These are phyloP conservation scores for Gymnarchus niloticus DNA, from an alignment of 2,113 vertebrate species.

Conservation along the genomic window DNA sequence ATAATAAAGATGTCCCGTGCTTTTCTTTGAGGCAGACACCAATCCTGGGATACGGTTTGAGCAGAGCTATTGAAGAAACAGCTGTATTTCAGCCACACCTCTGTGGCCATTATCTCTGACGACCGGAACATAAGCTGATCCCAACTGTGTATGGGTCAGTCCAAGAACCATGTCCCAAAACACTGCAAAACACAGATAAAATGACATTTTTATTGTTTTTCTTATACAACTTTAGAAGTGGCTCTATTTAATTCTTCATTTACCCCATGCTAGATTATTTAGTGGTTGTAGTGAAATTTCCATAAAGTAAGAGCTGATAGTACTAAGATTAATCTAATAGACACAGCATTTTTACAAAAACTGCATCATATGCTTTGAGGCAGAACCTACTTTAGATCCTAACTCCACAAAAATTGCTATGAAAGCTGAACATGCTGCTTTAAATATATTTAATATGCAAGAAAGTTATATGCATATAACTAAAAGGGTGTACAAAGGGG, in stretches of 20 bases:
- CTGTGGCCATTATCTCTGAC: neutral
- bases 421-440: neutral
- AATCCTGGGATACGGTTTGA: neutral
- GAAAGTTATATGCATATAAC: neutral
- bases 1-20: neutral
- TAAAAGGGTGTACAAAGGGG: neutral
- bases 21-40: neutral
- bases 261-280: neutral
- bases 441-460: neutral
- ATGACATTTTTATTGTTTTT: neutral
- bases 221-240: neutral
- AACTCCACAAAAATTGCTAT: neutral
- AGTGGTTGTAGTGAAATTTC: neutral
- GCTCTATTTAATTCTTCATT: neutral
- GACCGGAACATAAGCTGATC: neutral
- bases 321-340: neutral
- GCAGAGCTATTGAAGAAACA: neutral
- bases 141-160: neutral
- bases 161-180: neutral
- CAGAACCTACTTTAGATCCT: neutral
- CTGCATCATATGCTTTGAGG: neutral
- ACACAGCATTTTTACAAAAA: neutral
- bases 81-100: neutral
- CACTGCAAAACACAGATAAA: neutral
- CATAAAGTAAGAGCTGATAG: neutral